Conservation (phyloP, 2,113 vertebrate species). For the Danionella cerebrum region DNA sequence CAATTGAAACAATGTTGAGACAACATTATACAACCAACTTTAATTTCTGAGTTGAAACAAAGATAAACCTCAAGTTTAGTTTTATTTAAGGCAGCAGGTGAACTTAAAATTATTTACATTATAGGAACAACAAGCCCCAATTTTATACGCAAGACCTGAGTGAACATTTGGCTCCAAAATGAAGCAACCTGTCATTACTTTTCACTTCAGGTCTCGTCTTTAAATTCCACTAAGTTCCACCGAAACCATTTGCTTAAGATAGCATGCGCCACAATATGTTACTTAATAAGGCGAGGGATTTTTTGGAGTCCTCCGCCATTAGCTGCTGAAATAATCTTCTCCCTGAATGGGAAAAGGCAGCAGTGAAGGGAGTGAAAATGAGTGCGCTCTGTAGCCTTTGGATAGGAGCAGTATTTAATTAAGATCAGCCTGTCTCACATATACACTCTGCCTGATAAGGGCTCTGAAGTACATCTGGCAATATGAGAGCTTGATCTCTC, state of each 20-base stretch:
- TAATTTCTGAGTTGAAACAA: too few species aligned
- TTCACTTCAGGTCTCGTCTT: neutral
- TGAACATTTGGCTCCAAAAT: neutral
- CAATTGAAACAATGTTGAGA: too few species aligned
- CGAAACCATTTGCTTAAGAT: constrained; percentile 18
- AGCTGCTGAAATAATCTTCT: constrained; percentile 24
- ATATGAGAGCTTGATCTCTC: constrained; percentile 28
- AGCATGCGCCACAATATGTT: constrained; percentile 18
- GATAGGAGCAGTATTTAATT: constrained; percentile 41
- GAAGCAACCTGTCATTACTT: neutral
- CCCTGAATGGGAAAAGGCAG: constrained; percentile 24
- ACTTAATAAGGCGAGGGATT: constrained; percentile 23
- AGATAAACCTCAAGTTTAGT: too few species aligned
- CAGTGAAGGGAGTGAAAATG: constrained; percentile 25
- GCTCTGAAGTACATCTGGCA: constrained; percentile 18
- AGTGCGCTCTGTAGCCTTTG: constrained; percentile 16
- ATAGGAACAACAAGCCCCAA: neutral
- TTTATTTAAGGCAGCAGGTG: too few species aligned
- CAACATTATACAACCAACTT: too few species aligned
- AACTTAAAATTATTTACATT: too few species aligned
- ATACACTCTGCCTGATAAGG: constrained; percentile 29
- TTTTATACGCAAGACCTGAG: neutral
- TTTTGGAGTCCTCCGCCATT: constrained; percentile 7
- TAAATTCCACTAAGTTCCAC: neutral
- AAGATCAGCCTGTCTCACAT: constrained; percentile 37